A percentile compares a stretch with the other conserved stretches of the same genome.
These are phyloP conservation scores for Nomia melanderi DNA, from an alignment of 1,140 invertebrate species.

Conservation along the genomic window DNA sequence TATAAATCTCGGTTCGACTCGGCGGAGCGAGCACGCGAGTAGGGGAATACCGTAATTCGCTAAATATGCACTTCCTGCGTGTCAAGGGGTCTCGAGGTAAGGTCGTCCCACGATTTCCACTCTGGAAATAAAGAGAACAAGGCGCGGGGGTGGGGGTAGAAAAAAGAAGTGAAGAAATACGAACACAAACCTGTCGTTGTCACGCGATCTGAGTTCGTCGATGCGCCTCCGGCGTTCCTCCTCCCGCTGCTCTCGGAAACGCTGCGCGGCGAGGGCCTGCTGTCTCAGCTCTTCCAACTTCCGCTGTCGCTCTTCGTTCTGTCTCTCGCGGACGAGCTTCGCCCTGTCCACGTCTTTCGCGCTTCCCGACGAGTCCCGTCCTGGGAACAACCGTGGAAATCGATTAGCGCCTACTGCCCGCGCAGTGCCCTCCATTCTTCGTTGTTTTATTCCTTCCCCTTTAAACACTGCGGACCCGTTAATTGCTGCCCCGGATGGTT, in stretches of 20 bases:
- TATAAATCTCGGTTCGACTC: background rate
- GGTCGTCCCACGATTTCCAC: background rate
- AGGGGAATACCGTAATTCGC: background rate
- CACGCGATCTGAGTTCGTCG: slow-evolving; percentile 89
- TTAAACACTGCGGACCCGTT: background rate
- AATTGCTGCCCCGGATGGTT: slow-evolving; percentile 12
- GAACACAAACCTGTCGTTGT: slow-evolving; percentile 85
- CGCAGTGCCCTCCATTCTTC: background rate
- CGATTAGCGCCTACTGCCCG: slow-evolving; percentile 9
- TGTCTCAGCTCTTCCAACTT: slow-evolving; percentile 92
- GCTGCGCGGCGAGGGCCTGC: slow-evolving; percentile 92
- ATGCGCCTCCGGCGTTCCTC: slow-evolving; percentile 89
- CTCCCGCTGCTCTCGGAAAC: slow-evolving; percentile 93
- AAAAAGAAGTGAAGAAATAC: background rate
- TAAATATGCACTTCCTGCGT: background rate
- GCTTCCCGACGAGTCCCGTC: slow-evolving; percentile 76
- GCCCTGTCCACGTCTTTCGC: slow-evolving; percentile 77
- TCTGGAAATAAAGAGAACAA: background rate
- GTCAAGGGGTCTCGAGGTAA: background rate
- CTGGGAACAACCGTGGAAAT: slow-evolving; percentile 64
- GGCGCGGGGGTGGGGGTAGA: no score
- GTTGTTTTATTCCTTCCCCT: background rate
- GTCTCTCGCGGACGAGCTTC: slow-evolving; percentile 87
- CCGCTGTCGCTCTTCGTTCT: slow-evolving; percentile 92
- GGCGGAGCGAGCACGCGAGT: background rate